Conservation (phyloP, 2,797 vertebrate genomes). For the Hyperoplus immaculatus region DNA sequence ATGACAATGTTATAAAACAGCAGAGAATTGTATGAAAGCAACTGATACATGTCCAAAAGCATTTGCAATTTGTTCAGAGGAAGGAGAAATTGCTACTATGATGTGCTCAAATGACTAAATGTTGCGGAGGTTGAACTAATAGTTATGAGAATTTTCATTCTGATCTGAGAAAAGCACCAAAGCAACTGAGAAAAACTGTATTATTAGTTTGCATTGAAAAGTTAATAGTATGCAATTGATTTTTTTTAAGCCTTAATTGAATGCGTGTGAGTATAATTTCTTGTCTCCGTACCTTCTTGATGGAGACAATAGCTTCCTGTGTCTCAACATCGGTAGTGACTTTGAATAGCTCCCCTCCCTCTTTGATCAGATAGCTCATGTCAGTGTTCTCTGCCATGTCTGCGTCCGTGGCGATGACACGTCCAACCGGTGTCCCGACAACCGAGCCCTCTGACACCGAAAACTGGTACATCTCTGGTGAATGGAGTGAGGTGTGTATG, state of each 20-base stretch:
- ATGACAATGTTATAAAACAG: no score
- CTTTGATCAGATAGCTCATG: slow-evolving; percentile 96
- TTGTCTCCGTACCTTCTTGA: slow-evolving; percentile 89
- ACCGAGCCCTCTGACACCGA: slow-evolving; percentile 91
- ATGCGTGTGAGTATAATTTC: background rate
- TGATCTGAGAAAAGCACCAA: no score
- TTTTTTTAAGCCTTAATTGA: background rate
- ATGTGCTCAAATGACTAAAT: no score
- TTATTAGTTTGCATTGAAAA: background rate
- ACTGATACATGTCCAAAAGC: no score
- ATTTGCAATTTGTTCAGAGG: no score
- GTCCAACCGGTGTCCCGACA: slow-evolving; percentile 91
- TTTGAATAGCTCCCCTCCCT: slow-evolving; percentile 91
- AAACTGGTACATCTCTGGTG: slow-evolving; percentile 98
- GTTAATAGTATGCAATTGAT: background rate
- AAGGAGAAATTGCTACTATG: no score
- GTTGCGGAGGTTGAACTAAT: no score
- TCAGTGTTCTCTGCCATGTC: slow-evolving; percentile 98
- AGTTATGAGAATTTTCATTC: no score
- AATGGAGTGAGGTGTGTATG: slow-evolving; percentile 11
- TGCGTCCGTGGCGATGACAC: slow-evolving; percentile 93
- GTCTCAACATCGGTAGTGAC: slow-evolving; percentile 93
- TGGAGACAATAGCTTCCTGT: slow-evolving; percentile 93
- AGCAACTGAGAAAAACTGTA: no score
- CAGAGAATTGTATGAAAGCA: no score